Evolutionary conservation across 1,140 invertebrate genomes (phyloP).

Genomic region (Paralvinella palmiformis): DNA sequence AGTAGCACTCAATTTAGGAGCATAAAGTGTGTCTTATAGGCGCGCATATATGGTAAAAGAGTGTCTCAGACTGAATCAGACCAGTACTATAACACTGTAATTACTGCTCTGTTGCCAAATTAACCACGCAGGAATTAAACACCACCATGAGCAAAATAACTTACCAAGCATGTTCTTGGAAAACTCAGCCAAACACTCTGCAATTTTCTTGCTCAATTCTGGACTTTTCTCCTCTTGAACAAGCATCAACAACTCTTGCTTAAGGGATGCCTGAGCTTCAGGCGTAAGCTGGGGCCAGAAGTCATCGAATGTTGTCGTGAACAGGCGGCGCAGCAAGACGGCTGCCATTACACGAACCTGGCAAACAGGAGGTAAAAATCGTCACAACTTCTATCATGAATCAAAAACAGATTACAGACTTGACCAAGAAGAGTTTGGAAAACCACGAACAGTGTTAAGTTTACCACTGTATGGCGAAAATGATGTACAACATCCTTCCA

Average conservation of each 20-base stretch:
- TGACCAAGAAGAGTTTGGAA: not conserved
- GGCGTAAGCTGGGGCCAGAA: slow-evolving; percentile 75
- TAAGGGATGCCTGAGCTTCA: slow-evolving; percentile 75
- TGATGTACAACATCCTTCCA: not conserved
- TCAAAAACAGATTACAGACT: not conserved
- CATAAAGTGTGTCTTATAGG: too few species aligned
- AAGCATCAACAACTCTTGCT: slow-evolving; percentile 75
- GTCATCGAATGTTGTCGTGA: slow-evolving; percentile 82
- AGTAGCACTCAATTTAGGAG: too few species aligned
- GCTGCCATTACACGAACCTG: slow-evolving; percentile 74
- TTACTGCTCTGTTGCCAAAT: too few species aligned
- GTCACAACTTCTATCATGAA: not conserved
- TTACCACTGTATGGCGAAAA: not conserved
- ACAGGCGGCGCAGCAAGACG: slow-evolving; percentile 80
- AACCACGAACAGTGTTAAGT: slow-evolving; percentile 6
- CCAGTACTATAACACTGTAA: too few species aligned
- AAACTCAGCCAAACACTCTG: slow-evolving; percentile 89
- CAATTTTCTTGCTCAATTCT: slow-evolving; percentile 79
- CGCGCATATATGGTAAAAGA: too few species aligned
- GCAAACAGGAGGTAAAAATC: too few species aligned
- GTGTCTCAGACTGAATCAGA: too few species aligned
- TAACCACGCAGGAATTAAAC: too few species aligned
- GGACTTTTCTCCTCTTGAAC: slow-evolving; percentile 67
- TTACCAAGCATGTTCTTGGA: slow-evolving; percentile 81
- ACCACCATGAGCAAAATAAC: too few species aligned